Percentiles rank a stretch among this genome's conserved stretches.
Evolutionary conservation across 2,113 vertebrate genomes (phyloP).

Genomic region (Pionites leucogaster): DNA sequence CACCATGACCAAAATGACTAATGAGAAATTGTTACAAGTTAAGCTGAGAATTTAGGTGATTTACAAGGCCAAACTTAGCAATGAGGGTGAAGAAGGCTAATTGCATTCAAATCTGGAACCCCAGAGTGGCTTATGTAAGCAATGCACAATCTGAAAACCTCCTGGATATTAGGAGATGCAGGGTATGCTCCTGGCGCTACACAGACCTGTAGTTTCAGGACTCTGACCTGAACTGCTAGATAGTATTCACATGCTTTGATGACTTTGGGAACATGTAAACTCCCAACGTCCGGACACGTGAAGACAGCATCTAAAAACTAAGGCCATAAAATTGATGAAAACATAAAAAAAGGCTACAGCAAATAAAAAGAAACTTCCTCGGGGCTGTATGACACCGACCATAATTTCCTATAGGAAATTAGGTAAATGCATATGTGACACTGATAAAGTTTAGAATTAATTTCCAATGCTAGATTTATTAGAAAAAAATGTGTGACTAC

Average conservation of each 20-base stretch:
- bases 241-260: neutral
- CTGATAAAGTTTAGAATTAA: neutral
- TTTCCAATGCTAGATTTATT: neutral
- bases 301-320: neutral
- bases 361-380: neutral
- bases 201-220: neutral
- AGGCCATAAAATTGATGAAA: neutral
- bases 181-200: neutral
- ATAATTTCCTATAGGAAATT: neutral
- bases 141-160: neutral
- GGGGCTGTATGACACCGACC: neutral
- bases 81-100: neutral
- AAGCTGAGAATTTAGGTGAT: neutral
- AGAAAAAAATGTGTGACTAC: neutral
- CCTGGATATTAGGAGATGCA: neutral
- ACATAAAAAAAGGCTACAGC: neutral
- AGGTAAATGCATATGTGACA: too few species aligned
- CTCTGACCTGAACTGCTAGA: neutral
- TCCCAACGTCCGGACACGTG: neutral
- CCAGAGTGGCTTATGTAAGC: neutral
- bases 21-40: neutral
- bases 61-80: neutral
- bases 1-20: neutral
- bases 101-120: neutral
- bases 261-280: neutral